Base-by-base conservation (phyloP, 1,140 invertebrate species). In the Cardiocondyla obscurior region DNA sequence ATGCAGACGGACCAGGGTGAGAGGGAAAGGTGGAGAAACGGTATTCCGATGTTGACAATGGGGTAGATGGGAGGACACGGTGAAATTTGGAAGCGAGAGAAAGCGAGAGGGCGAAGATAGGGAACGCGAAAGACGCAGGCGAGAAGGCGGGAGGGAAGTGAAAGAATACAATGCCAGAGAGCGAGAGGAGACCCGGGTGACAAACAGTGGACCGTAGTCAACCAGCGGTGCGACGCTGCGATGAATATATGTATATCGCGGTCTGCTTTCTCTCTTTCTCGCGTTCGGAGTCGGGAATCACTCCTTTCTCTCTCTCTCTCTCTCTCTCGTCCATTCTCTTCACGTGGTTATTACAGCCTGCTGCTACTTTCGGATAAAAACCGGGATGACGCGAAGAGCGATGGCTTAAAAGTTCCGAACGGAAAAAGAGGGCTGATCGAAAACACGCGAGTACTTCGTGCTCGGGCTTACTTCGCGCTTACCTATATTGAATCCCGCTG, bases 151-250 rank as follows among this genome's bases (percentile, higher is more conserved):
- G 42, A 72, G 42, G n/a, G n/a, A n/a, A n/a, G n/a, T n/a, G n/a
- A 57, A 49, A 46, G 55, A 51, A 36, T 19, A 74, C 86, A 82
- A 85, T 77, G 76, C 85, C 33, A 39, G 44, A 39, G 44, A 53
- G 25, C 42, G 51, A 79, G 70, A 62, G 77, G 25, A 60, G 81
- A 69, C 65, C 57, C 60, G 62, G 46, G 53, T 85, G 84, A 88
- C 86, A 85, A 88, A 85, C 79, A 88, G 87, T 82, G 82, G 87
- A 82, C 84, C 64, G 58, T 39, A 74, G 81, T 39, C 77, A 67
- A 65, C 72, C 14, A 46, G 70, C 57, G 10, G 30, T 58, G 79
- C 69, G 46, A 69, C 30, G 33, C 8, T 22, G 44, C 30, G n/a
- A n/a, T 62, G 69, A 53, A 84, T 84, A 81, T 58, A 87, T 81